A percentile compares a stretch with the other conserved stretches of the same genome.
These are phyloP conservation scores for Cataglyphis hispanica DNA, from an alignment of 1,140 invertebrate genomes.

Conservation along the genomic window DNA sequence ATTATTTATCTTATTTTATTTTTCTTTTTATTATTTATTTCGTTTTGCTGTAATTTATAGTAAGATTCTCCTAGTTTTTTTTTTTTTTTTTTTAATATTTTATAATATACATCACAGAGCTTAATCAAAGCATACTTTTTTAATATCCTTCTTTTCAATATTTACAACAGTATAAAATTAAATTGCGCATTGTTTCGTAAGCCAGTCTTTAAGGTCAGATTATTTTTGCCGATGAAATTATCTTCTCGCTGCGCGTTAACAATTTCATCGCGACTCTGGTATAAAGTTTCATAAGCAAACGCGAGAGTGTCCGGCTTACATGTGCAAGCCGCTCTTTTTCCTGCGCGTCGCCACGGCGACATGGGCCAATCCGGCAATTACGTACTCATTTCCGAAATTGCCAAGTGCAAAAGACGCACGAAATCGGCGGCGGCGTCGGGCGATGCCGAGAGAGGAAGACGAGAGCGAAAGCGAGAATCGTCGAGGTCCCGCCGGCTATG, in stretches of 20 bases:
- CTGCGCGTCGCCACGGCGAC: constrained; percentile 10
- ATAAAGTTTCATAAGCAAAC: neutral
- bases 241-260: neutral
- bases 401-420: constrained; percentile 42
- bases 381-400: constrained; percentile 60
- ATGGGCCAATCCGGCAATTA: constrained; percentile 34
- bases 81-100: no score
- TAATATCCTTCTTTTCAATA: neutral
- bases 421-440: constrained; percentile 8
- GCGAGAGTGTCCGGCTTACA: constrained; percentile 22
- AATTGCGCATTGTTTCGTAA: neutral
- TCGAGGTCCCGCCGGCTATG: constrained; percentile 22
- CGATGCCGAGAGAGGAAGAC: neutral
- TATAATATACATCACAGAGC: neutral
- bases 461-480: constrained; percentile 34
- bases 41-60: no score
- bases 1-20: no score
- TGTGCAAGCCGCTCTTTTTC: neutral
- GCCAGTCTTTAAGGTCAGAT: neutral
- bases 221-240: neutral
- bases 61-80: no score
- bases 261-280: neutral
- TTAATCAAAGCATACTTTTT: neutral
- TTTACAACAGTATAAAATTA: neutral
- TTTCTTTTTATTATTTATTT: no score